Conservation (phyloP, 1,140 invertebrate species). For the Heliconius eleuchia region DNA sequence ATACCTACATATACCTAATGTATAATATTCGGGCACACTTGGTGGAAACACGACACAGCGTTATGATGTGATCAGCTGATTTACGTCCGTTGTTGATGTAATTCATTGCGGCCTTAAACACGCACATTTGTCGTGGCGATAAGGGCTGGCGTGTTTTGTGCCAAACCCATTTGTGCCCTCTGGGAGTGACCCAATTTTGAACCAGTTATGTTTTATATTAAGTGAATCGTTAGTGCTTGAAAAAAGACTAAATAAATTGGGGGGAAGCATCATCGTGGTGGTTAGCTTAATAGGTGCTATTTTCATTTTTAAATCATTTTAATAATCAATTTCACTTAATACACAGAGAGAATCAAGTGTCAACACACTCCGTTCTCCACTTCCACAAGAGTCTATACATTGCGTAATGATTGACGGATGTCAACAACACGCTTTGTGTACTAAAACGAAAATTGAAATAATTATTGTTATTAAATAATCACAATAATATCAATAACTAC, state of each 20-base stretch:
- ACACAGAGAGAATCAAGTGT: too few species aligned
- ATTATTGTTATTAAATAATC: too few species aligned
- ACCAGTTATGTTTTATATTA: not conserved
- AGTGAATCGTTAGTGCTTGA: not conserved
- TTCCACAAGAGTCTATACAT: too few species aligned
- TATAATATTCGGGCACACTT: slow-evolving; percentile 1
- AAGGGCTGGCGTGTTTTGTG: slow-evolving; percentile 45
- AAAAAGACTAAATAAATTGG: not conserved
- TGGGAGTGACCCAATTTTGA: slow-evolving; percentile 43
- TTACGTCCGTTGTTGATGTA: slow-evolving; percentile 51
- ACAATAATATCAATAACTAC: too few species aligned
- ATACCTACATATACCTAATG: not conserved
- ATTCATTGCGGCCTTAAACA: slow-evolving; percentile 50
- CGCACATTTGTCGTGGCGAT: slow-evolving; percentile 53
- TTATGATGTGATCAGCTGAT: slow-evolving; percentile 58
- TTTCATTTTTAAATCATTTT: too few species aligned
- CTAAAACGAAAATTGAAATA: too few species aligned
- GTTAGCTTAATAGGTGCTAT: too few species aligned
- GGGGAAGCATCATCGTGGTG: too few species aligned
- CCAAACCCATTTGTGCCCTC: slow-evolving; percentile 37
- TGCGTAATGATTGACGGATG: too few species aligned
- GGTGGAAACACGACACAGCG: slow-evolving; percentile 15
- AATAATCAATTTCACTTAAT: too few species aligned
- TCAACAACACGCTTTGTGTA: too few species aligned
- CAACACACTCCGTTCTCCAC: too few species aligned